These are phyloP conservation scores for Ageneiosus marmoratus DNA, from an alignment of 2,113 vertebrate genomes.

Conservation along the genomic window DNA sequence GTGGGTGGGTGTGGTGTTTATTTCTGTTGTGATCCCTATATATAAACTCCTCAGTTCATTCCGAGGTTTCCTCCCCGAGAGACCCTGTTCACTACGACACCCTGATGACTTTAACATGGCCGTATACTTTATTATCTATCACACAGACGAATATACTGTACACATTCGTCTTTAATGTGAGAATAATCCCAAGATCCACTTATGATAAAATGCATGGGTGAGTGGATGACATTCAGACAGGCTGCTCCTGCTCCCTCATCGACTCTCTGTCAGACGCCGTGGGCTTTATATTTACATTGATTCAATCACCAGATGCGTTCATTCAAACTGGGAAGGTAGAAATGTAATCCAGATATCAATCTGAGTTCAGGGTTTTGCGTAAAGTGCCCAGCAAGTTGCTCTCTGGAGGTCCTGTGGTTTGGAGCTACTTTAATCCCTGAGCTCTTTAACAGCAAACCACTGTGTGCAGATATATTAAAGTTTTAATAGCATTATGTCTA, in stretches of 20 bases:
- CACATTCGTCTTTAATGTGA: background rate
- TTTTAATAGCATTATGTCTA: background rate
- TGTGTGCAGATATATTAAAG: background rate
- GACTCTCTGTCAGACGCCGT: background rate
- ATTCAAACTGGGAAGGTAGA: background rate
- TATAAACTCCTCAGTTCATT: background rate
- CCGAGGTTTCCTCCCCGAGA: background rate
- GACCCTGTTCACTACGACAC: background rate
- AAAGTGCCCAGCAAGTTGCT: background rate
- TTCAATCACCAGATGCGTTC: constrained; percentile 7
- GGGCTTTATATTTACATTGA: constrained; percentile 4
- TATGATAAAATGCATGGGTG: background rate
- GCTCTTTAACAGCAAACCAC: background rate
- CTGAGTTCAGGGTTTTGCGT: background rate
- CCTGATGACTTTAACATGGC: constrained; percentile 6
- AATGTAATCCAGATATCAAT: constrained; percentile 13
- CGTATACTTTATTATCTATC: constrained; percentile 38
- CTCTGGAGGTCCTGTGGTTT: background rate
- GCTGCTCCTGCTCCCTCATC: background rate
- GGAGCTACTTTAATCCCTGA: background rate
- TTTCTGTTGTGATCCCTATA: background rate
- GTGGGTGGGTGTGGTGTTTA: background rate
- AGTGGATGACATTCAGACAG: background rate
- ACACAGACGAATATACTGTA: background rate
- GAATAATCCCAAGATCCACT: background rate